Percentiles rank a stretch among this genome's conserved stretches.
phyloP scores from a whole-genome alignment of 2,797 vertebrate genomes.

The Emys orbicularis region DNA sequence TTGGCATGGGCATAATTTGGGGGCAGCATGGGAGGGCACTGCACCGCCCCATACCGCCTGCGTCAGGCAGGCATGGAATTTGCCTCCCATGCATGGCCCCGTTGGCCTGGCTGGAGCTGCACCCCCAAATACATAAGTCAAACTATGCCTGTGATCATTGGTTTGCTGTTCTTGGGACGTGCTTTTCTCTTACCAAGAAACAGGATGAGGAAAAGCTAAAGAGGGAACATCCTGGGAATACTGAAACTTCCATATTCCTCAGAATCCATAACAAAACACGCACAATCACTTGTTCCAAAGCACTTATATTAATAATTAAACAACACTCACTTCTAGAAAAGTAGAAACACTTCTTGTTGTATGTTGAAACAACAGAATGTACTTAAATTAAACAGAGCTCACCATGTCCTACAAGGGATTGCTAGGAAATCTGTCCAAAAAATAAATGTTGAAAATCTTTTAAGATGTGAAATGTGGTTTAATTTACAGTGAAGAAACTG shows the following conservation, averaged over 20 bases:
- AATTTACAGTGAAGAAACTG: conserved; percentile 61
- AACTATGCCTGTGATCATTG: not conserved
- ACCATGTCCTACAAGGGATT: conserved; percentile 7
- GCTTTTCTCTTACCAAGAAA: conserved; percentile 9
- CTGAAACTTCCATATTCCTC: conserved; percentile 14
- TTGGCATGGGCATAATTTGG: not conserved
- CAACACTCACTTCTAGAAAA: conserved; percentile 22
- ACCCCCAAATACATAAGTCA: not conserved
- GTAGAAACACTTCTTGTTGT: conserved; percentile 30
- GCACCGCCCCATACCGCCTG: too few relatives aligned
- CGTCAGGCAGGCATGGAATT: not conserved
- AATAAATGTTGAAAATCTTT: conserved; percentile 53
- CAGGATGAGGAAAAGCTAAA: not conserved
- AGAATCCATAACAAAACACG: conserved; percentile 39
- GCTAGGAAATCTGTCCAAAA: conserved; percentile 48
- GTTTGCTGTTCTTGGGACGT: not conserved
- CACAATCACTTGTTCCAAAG: conserved; percentile 11
- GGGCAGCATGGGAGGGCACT: too few relatives aligned
- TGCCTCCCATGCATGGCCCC: not conserved
- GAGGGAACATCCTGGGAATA: not conserved
- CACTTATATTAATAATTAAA: conserved; percentile 37
- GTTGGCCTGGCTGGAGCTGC: not conserved
- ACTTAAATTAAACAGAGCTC: conserved; percentile 6
- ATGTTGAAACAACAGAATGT: conserved; percentile 38
- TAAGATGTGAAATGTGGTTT: conserved; percentile 24